Percentiles rank a stretch among this genome's conserved stretches.
These are phyloP conservation scores for Aythya baeri DNA, from an alignment of 2,113 vertebrate genomes.

Conservation along the genomic window DNA sequence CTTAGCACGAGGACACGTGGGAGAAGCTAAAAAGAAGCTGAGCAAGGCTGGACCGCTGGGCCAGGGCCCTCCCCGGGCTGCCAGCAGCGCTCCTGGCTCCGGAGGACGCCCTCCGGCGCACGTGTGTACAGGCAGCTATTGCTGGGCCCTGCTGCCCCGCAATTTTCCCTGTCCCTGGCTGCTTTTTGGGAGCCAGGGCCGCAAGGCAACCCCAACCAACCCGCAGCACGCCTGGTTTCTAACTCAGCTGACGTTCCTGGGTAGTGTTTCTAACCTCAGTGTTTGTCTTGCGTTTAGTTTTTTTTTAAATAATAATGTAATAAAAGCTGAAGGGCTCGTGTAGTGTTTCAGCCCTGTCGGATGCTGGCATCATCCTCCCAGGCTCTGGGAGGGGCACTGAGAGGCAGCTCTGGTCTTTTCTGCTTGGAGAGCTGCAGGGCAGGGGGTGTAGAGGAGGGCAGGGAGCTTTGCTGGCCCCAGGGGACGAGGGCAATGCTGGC, in stretches of 20 bases:
- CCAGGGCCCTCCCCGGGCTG: neutral
- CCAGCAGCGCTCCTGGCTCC: neutral
- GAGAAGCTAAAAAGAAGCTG: neutral
- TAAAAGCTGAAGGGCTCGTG: slow-evolving; percentile 34
- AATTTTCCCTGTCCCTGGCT: rapidly evolving
- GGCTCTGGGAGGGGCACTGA: neutral
- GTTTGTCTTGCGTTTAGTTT: neutral
- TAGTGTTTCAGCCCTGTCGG: neutral
- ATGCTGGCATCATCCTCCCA: neutral
- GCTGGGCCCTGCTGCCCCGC: neutral
- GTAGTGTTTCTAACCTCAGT: neutral
- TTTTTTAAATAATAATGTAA: neutral
- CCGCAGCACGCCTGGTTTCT: neutral
- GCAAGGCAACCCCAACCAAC: no score
- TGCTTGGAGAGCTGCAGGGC: neutral
- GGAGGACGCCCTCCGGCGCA: neutral
- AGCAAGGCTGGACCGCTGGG: neutral
- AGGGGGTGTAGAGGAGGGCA: neutral
- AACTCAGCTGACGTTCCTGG: neutral
- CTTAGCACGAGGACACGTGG: neutral
- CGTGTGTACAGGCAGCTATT: neutral
- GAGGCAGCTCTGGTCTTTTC: neutral
- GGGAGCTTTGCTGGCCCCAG: neutral
- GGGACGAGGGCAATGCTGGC: neutral
- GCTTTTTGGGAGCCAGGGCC: neutral